Conservation (phyloP, 1,140 invertebrate species). For the Pseudoatta argentina region DNA sequence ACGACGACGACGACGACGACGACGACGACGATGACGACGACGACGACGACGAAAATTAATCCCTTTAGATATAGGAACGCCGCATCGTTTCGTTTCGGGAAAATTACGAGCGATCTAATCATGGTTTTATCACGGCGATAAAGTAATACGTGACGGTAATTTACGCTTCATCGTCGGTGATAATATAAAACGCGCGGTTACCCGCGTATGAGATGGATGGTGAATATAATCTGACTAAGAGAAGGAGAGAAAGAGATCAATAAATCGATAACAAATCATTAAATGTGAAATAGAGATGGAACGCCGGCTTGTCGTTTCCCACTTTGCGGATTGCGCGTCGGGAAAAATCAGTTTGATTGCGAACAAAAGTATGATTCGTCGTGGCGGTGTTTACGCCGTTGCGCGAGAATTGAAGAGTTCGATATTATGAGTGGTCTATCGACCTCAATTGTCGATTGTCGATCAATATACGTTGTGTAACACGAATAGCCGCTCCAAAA, state of each 20-base stretch:
- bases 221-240: not conserved
- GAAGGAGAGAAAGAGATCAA: not conserved
- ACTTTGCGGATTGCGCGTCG: slow-evolving; percentile 19
- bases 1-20: not conserved
- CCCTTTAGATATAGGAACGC: slow-evolving; percentile 12
- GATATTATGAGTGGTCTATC: slow-evolving; percentile 32
- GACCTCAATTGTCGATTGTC: slow-evolving; percentile 31
- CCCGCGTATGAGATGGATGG: slow-evolving; percentile 1
- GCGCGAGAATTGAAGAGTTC: slow-evolving; percentile 31
- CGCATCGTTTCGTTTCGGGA: slow-evolving; percentile 31
- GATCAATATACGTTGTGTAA: slow-evolving; percentile 28
- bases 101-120: slow-evolving; percentile 58
- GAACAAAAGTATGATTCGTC: slow-evolving; percentile 41
- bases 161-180: slow-evolving; percentile 52
- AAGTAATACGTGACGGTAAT: slow-evolving; percentile 22
- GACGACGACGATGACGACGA: not conserved
- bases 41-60: slow-evolving; percentile 25
- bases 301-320: slow-evolving; percentile 38
- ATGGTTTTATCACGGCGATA: slow-evolving; percentile 22
- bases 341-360: slow-evolving; percentile 42
- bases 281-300: slow-evolving; percentile 44
- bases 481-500: not conserved
- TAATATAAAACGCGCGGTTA: slow-evolving; percentile 46
- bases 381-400: slow-evolving; percentile 15
- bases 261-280: slow-evolving; percentile 69